Base-by-base conservation (phyloP, 2,888 invertebrate genomes). In the Tipula helvola region DNA sequence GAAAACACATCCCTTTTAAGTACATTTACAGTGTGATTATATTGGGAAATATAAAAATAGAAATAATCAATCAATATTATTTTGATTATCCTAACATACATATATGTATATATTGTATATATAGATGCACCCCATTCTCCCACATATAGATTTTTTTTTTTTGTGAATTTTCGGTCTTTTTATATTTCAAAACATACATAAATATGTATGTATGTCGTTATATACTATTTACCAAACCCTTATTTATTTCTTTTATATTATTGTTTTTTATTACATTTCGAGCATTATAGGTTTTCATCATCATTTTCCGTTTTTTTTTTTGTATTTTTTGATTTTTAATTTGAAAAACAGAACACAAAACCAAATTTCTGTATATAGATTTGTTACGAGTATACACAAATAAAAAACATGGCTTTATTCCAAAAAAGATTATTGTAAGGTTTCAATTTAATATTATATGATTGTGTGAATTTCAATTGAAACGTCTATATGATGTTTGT, bases 231-330 rank as follows among this genome's bases (percentile, higher is more conserved):
- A 71, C 71, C 71, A 71, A 71, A 71, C 71, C 71, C 71, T 71
- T 71, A 71, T 71, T 71, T 71, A 71, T 71, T 71, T 71, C 28
- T 71, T 71, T 71, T 71, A 71, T 71, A 28, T 71, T 71, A 71
- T 71, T 71, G 71, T 71, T 71, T 71, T 71, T 71, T 71, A 71
- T 71, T 71, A 71, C 71, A 71, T 71, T 71, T 71, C 71, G 71
- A 71, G 71, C 71, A 71, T 71, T 71, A 71, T 71, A 71, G 71
- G 71, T 71, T 71, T 71, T 71, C 71, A 71, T 71, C 71, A 71
- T 71, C 71, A 28, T 71, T 71, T 71, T 71, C 71, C 28, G 28
- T 57, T 18, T 10, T 47, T 10, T 47, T 12, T 47, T 12, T 47
- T 71, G 8, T 71, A 1, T 71, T 71, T 71, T 71, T 71, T 71